Evolutionary conservation across 2,888 invertebrate genomes (phyloP), one percentile per base, ranked within the genome.

Genomic region (Epinotia nisella): DNA sequence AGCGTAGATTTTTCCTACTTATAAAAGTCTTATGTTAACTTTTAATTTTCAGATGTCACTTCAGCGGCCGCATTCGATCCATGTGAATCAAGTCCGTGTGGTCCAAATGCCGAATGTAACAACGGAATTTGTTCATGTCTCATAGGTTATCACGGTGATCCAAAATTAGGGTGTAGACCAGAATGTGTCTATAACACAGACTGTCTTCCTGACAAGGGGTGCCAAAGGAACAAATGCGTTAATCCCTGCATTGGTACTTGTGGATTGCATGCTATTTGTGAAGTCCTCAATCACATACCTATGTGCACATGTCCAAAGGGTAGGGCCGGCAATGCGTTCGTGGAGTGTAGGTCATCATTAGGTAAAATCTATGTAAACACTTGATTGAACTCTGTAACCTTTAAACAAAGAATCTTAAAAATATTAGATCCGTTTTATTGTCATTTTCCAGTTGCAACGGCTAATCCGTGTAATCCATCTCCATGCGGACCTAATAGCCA

Each of bases 401-500:
- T 70, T 35, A 62, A 39, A 24, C 5, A 59, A 62, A 29, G 53
- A 11, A 53, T 51, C 35, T 24, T 53, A 65, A n/a, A n/a, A 2
- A 29, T 29, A 51, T 24, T 7, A 35, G 35, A 35, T 35, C 35
- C 41, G 19, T 29, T 11, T 17, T 41, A 55, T 24, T 56, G 13
- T 68, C 0, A 49, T 19, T 49, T 90, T 90, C 61, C 79, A 91
- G 92, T 85, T 69, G 75, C 79, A 17, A 77, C 83, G 3, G 76
- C 81, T 72, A 95, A 96, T 87, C 96, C 96, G 21, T 97, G 97
- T 82, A 92, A 95, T 76, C 97, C 97, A 41, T 95, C 96, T 64
- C 97, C 97, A 0, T 97, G 97, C 84, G 97, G 97, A 60, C 95
- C 95, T 17, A 96, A 97, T 83, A 95, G 97, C 55, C 94, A 96